These are phyloP conservation scores for Caligus rogercresseyi DNA, from an alignment of 1,140 invertebrate genomes.

Conservation along the genomic window DNA sequence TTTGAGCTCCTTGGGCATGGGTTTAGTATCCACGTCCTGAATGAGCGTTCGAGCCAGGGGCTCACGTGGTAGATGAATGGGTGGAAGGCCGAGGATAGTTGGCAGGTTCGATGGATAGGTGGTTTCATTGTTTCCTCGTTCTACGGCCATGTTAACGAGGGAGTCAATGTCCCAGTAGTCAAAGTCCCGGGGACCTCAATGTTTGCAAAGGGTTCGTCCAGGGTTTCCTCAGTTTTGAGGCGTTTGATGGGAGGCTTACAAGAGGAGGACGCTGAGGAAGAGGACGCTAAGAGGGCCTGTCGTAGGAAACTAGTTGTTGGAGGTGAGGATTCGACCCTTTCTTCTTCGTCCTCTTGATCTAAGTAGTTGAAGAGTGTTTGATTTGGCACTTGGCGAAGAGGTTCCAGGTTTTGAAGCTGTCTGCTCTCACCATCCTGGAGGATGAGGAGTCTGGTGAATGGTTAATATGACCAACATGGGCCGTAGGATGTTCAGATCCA, in stretches of 20 bases:
- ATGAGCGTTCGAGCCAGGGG: neutral
- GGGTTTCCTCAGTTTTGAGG: neutral
- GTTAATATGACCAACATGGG: too few relatives aligned
- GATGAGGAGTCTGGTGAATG: too few relatives aligned
- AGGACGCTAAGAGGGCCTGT: slow-evolving; percentile 1
- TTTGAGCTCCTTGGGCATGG: slow-evolving; percentile 4
- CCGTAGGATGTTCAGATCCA: neutral
- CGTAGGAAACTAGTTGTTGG: slow-evolving; percentile 5
- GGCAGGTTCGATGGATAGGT: neutral
- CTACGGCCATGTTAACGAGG: neutral
- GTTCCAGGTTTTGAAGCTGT: neutral
- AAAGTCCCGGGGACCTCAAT: neutral
- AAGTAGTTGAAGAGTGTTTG: neutral
- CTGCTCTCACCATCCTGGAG: too few relatives aligned
- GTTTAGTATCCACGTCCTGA: neutral
- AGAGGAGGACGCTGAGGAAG: neutral
- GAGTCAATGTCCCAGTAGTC: slow-evolving; percentile 7
- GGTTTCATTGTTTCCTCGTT: neutral
- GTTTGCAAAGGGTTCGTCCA: slow-evolving; percentile 5
- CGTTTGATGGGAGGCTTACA: neutral
- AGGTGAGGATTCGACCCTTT: too few relatives aligned
- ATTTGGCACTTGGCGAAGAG: neutral
- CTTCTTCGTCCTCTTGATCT: too few relatives aligned
- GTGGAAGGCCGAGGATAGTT: neutral
- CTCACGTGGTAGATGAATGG: slow-evolving; percentile 11